Percentiles rank a stretch among this genome's conserved stretches.
Evolutionary conservation across 2,888 invertebrate genomes (phyloP).

Genomic region (Heliothis peltigera): DNA sequence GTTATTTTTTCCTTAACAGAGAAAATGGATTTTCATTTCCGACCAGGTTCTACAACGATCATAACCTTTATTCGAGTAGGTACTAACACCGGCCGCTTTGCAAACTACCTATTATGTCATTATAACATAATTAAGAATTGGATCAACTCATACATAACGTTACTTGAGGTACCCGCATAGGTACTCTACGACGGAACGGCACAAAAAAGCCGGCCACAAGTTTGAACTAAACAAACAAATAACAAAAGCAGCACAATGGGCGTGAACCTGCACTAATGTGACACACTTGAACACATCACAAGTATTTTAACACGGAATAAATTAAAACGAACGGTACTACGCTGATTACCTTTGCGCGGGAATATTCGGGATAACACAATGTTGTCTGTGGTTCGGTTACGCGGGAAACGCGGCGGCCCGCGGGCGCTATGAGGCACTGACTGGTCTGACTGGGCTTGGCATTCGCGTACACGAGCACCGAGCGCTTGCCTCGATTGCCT

Average conservation of each 20-base stretch:
- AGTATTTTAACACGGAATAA: constrained; percentile 46
- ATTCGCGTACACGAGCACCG: constrained; percentile 24
- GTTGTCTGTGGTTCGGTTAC: constrained; percentile 72
- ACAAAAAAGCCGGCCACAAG: constrained; percentile 48
- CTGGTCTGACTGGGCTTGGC: constrained; percentile 43
- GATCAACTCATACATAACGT: not conserved
- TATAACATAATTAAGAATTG: not conserved
- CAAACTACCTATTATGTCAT: not conserved
- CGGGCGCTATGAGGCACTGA: constrained; percentile 76
- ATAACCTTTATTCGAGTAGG: not conserved
- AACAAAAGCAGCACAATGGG: constrained; percentile 67
- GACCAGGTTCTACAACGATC: not conserved
- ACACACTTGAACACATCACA: constrained; percentile 57
- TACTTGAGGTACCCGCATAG: not conserved
- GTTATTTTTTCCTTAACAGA: not conserved
- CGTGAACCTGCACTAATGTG: constrained; percentile 54
- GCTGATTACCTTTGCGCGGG: constrained; percentile 78
- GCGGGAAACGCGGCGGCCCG: constrained; percentile 79
- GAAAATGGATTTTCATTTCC: not conserved
- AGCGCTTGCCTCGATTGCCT: constrained; percentile 40
- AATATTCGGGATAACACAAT: constrained; percentile 70
- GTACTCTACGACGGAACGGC: constrained; percentile 46
- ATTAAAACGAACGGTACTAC: constrained; percentile 53
- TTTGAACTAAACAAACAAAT: constrained; percentile 69
- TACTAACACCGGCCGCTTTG: not conserved